Evolutionary conservation across 2,888 invertebrate species (phyloP).

Genomic region (Philereme vetulata): DNA sequence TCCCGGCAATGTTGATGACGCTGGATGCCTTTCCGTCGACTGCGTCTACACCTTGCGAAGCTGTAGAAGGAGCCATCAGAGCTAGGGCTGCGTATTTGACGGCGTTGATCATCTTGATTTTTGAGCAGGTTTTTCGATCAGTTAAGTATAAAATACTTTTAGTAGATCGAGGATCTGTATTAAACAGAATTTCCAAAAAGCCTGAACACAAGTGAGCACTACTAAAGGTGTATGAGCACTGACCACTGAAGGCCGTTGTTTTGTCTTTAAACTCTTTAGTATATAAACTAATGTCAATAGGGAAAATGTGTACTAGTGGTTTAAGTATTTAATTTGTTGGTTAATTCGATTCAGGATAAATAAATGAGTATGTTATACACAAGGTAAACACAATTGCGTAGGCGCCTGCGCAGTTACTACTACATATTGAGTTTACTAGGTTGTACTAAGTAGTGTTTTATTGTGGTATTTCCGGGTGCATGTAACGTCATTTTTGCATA

Average conservation of each 20-base stretch:
- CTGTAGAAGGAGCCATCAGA: conserved; percentile 18
- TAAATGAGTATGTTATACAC: neutral
- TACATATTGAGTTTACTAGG: neutral
- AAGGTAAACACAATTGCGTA: conserved; percentile 5
- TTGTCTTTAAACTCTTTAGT: conserved; percentile 5
- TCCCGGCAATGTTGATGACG: conserved; percentile 7
- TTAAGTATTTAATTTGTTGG: neutral
- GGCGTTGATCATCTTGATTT: conserved; percentile 24
- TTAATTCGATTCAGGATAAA: conserved; percentile 9
- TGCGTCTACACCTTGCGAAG: conserved; percentile 7
- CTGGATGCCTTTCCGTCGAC: conserved; percentile 3
- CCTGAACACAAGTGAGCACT: conserved; percentile 29
- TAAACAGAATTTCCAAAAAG: conserved; percentile 27
- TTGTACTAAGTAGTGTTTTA: neutral
- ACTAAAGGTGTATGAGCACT: conserved; percentile 25
- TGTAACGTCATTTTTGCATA: neutral
- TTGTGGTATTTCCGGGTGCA: neutral
- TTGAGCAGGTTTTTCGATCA: conserved; percentile 24
- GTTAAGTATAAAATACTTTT: conserved; percentile 23
- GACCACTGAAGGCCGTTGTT: conserved; percentile 21
- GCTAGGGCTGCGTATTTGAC: conserved; percentile 10
- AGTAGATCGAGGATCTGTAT: conserved; percentile 28
- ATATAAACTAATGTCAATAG: conserved; percentile 11
- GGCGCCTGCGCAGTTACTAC: neutral
- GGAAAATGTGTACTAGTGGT: conserved; percentile 12